phyloP scores from a whole-genome alignment of 2,888 invertebrate genomes.

The Cephus rjabovi region DNA sequence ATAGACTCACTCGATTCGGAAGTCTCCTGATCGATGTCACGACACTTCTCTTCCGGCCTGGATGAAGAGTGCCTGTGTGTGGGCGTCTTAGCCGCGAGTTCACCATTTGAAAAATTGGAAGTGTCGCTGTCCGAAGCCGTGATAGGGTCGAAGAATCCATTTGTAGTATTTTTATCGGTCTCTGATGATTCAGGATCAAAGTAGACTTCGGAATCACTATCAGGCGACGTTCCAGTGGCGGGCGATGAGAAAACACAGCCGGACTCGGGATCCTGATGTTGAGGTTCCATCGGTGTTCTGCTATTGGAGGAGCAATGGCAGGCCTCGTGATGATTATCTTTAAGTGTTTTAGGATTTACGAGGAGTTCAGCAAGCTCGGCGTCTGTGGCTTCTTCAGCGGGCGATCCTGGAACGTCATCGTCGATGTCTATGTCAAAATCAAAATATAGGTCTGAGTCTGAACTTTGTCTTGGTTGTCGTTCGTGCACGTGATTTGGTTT shows the following conservation, averaged over 20 bases:
- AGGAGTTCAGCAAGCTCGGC: slow-evolving; percentile 67
- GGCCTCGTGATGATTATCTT: slow-evolving; percentile 44
- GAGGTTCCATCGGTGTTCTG: slow-evolving; percentile 64
- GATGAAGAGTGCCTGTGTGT: slow-evolving; percentile 56
- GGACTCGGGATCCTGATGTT: slow-evolving; percentile 62
- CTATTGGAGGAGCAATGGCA: slow-evolving; percentile 69
- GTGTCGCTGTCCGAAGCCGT: slow-evolving; percentile 50
- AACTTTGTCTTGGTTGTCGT: slow-evolving; percentile 68
- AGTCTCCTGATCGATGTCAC: slow-evolving; percentile 29
- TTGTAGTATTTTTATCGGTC: slow-evolving; percentile 42
- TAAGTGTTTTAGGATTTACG: slow-evolving; percentile 55
- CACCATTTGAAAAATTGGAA: slow-evolving; percentile 63
- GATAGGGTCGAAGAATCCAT: slow-evolving; percentile 42
- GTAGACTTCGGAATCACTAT: slow-evolving; percentile 66
- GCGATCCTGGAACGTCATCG: slow-evolving; percentile 78
- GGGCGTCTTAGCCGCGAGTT: slow-evolving; percentile 31
- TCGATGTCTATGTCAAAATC: slow-evolving; percentile 49
- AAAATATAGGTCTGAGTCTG: slow-evolving; percentile 57
- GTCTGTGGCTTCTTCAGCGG: slow-evolving; percentile 70
- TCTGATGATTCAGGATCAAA: slow-evolving; percentile 59
- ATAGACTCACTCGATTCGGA: slow-evolving; percentile 45
- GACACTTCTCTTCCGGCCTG: slow-evolving; percentile 1
- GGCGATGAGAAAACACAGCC: slow-evolving; percentile 69
- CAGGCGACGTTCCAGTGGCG: slow-evolving; percentile 50
- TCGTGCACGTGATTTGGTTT: slow-evolving; percentile 59